Evolutionary conservation across 2,113 vertebrate species (phyloP).

Genomic region (Tachysurus fulvidraco): DNA sequence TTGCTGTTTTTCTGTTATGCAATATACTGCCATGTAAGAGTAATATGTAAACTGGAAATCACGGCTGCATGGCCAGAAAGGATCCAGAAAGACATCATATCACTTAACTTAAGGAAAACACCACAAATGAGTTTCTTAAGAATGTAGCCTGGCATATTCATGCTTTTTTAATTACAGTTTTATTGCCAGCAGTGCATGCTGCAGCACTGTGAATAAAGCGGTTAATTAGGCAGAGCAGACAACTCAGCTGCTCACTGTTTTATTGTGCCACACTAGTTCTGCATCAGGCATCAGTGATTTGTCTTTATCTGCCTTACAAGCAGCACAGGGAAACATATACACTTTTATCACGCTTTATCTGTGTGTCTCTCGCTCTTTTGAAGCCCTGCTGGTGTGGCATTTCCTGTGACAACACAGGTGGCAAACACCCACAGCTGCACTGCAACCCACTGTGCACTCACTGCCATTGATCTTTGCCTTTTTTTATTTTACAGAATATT

Average conservation of each 20-base stretch:
- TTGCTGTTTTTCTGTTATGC: not conserved
- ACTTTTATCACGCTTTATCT: constrained; percentile 24
- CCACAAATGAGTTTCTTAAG: not conserved
- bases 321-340: constrained; percentile 30
- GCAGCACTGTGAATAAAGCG: constrained; percentile 3
- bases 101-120: not conserved
- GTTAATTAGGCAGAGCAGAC: not conserved
- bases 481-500: not conserved
- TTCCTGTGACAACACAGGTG: constrained; percentile 54
- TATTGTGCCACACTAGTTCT: constrained; percentile 19
- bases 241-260: constrained; percentile 5
- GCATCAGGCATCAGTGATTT: constrained; percentile 42
- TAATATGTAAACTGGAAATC: not conserved
- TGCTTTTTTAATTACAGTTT: constrained; percentile 26
- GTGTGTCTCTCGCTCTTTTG: constrained; percentile 42
- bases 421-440: constrained; percentile 34
- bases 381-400: constrained; percentile 45
- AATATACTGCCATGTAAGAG: not conserved
- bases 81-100: not conserved
- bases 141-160: constrained; percentile 4
- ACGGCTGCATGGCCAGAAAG: not conserved
- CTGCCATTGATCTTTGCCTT: constrained; percentile 35
- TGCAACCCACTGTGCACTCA: constrained; percentile 26
- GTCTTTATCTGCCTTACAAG: constrained; percentile 40
- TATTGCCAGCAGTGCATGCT: constrained; percentile 6